Percentiles rank a stretch among this genome's conserved stretches.
These are phyloP conservation scores for Holothuria scabra DNA, from an alignment of 53 echinoderm and acorn worm species.

Conservation along the genomic window DNA sequence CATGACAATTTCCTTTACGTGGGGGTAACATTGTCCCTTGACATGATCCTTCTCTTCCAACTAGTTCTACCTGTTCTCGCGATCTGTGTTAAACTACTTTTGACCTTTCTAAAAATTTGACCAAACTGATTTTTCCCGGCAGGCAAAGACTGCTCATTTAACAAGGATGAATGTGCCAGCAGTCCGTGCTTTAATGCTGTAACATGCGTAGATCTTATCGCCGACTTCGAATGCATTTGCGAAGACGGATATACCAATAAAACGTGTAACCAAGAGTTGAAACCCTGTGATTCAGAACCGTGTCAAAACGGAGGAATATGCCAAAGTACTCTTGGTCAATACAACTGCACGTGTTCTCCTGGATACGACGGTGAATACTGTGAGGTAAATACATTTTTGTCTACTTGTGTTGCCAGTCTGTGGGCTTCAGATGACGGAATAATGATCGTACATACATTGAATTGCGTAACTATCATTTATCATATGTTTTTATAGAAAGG, in stretches of 20 bases:
- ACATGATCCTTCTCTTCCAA: too few species aligned
- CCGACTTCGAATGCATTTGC: slow-evolving; percentile 37
- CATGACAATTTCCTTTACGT: too few species aligned
- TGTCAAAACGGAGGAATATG: slow-evolving; percentile 71
- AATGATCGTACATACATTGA: too few species aligned
- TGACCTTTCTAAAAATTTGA: too few species aligned
- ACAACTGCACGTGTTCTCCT: not conserved
- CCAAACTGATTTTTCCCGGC: too few species aligned
- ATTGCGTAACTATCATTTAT: too few species aligned
- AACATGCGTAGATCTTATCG: slow-evolving; percentile 25
- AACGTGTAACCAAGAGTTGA: slow-evolving; percentile 31
- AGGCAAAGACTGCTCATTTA: not conserved
- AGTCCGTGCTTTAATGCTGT: slow-evolving; percentile 40
- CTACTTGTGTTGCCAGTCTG: too few species aligned
- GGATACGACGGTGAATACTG: not conserved
- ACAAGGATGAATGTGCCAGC: slow-evolving; percentile 2
- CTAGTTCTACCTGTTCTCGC: too few species aligned
- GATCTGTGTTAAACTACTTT: too few species aligned
- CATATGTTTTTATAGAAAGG: too few species aligned
- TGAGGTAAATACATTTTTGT: not conserved
- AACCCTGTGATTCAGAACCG: slow-evolving; percentile 52
- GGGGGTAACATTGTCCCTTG: too few species aligned
- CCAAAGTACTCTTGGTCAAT: not conserved
- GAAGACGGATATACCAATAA: slow-evolving; percentile 39
- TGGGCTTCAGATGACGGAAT: too few species aligned